Base-by-base conservation (phyloP, 2,888 invertebrate genomes). In the Elaeidobius kamerunicus region DNA sequence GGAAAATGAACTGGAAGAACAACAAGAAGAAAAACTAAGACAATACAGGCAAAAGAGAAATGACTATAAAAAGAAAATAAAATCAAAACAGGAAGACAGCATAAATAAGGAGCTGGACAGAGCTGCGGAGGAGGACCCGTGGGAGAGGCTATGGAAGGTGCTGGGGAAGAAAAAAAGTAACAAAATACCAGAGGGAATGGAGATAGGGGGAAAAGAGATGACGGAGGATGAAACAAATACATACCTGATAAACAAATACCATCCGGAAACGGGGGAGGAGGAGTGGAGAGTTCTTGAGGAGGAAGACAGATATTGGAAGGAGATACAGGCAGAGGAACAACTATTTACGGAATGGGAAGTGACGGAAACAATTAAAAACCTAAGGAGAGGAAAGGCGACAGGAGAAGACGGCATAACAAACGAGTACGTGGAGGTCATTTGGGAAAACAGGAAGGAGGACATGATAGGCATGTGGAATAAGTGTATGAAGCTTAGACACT, bases 401-500 rank as follows among this genome's bases (percentile, higher is more conserved):
- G 46, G 46, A n/a, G 39, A 23, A 7, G 56, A 56, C 28, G 15
- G 43, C 6, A 36, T 56, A 3, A 49, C 56, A 7, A 53, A 53
- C 20, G 56, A 52, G 23, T 36, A 34, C 1, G 20, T 53, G 15
- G 11, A 4, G 18, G 2, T 27, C 3, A 40, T 50, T 7, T 15
- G 28, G 38, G 11, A 46, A 14, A 51, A 1, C 15, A 18, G 19
- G n/a, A n/a, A 7, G 3, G 23, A 18, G 12, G 7, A 16, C 2
- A 2, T 43, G 43, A 43, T 12, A 0, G 6, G 19, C 1, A 5
- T 56, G 1, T 44, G 45, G 12, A 45, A 54, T 19, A 7, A 34
- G 19, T 57, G 54, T 23, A 1, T 32, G 34, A 12, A 14, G 23
- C 4, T 4, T 6, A 62, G 62, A 11, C 43, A 15, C 2, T 64